Evolutionary conservation across 2,888 invertebrate genomes (phyloP).

Genomic region (Balanococcus diminutus): DNA sequence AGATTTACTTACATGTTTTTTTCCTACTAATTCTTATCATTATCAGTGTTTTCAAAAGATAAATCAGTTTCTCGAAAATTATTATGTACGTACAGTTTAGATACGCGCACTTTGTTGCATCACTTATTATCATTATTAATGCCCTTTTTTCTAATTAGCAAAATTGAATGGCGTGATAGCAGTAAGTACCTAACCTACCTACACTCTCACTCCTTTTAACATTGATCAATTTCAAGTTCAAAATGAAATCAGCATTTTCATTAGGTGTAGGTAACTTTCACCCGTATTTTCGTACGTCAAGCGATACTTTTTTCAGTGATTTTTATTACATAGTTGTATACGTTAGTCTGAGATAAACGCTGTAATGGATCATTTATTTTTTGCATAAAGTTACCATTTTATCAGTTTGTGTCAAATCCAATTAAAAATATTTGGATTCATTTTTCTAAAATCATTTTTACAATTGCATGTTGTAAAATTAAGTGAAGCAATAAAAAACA

Average conservation of each 20-base stretch:
- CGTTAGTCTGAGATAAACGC: neutral
- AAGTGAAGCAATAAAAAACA: too few species aligned
- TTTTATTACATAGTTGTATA: neutral
- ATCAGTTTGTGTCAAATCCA: neutral
- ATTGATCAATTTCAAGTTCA: slow-evolving; percentile 17
- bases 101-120: neutral
- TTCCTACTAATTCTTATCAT: neutral
- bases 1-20: neutral
- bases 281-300: neutral
- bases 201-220: neutral
- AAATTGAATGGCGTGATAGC: neutral
- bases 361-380: neutral
- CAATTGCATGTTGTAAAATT: too few species aligned
- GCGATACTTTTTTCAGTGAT: neutral
- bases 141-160: neutral
- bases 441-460: too few species aligned
- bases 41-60: neutral
- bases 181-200: too few species aligned
- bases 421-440: too few species aligned
- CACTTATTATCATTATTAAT: neutral
- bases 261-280: neutral
- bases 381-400: neutral
- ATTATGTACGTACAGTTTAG: too few species aligned
- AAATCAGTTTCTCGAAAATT: neutral
- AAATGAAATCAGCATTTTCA: neutral